Evolutionary conservation across 2,797 vertebrate genomes (phyloP).

Genomic region (Leontocebus nigricollis): DNA sequence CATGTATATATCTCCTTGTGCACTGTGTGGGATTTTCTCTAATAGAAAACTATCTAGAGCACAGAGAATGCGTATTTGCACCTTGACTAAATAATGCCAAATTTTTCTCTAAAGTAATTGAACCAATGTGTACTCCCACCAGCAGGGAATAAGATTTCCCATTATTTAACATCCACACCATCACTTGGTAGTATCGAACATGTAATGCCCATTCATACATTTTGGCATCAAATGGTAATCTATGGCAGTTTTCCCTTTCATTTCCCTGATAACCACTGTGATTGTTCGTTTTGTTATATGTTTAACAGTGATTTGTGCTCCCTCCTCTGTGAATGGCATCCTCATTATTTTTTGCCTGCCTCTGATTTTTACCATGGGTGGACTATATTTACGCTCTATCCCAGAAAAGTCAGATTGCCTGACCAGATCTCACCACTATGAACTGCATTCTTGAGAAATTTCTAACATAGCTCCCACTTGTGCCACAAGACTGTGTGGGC

Average conservation of each 20-base stretch:
- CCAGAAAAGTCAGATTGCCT: not conserved
- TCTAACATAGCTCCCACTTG: not conserved
- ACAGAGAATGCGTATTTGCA: not conserved
- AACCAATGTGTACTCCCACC: not conserved
- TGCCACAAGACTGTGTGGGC: not conserved
- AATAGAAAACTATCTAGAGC: not conserved
- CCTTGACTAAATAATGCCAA: not conserved
- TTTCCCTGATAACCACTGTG: not conserved
- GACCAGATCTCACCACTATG: not conserved
- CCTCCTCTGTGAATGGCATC: not conserved
- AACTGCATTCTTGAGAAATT: not conserved
- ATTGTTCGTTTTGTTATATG: not conserved
- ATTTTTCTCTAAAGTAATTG: not conserved
- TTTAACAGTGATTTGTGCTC: not conserved
- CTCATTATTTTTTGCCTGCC: not conserved
- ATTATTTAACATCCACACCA: accelerated
- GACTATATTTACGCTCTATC: not conserved
- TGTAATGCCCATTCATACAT: not conserved
- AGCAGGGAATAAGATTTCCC: not conserved
- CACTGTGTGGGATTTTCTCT: not conserved
- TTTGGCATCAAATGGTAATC: not conserved
- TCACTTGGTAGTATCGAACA: not conserved
- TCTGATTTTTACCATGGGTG: not conserved
- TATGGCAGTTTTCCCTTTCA: not conserved
- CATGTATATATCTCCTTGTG: not conserved